Evolutionary conservation across 2,888 invertebrate genomes (phyloP).

Genomic region (Drosophila mayaguana): DNA sequence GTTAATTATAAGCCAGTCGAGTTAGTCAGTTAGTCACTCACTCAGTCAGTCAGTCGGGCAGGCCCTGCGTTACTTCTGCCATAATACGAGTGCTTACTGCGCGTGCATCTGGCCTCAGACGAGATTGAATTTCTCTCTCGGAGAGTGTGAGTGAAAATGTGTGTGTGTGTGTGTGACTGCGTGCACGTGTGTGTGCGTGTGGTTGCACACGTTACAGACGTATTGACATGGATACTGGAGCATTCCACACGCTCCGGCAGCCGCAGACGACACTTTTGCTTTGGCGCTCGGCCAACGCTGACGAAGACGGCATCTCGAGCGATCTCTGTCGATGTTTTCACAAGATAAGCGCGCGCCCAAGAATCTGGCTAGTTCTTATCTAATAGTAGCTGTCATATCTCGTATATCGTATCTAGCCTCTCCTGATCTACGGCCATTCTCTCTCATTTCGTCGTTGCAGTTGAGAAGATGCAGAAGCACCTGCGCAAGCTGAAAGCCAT

Average conservation of each 20-base stretch:
- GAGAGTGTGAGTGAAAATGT: not conserved
- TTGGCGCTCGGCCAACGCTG: constrained; percentile 63
- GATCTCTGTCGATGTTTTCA: constrained; percentile 43
- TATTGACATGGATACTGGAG: constrained; percentile 31
- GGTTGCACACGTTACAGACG: constrained; percentile 60
- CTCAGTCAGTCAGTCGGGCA: constrained; percentile 19
- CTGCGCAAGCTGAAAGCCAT: constrained; percentile 82
- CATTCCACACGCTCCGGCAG: constrained; percentile 56
- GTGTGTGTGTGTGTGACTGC: constrained; percentile 5
- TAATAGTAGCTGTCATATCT: constrained; percentile 2
- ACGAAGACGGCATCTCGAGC: constrained; percentile 39
- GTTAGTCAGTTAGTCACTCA: constrained; percentile 22
- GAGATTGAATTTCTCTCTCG: constrained; percentile 75
- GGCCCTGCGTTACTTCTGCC: constrained; percentile 39
- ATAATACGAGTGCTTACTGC: constrained; percentile 66
- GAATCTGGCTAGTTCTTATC: constrained; percentile 29
- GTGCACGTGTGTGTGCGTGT: constrained; percentile 7
- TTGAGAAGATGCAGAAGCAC: constrained; percentile 84
- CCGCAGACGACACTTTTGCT: constrained; percentile 65
- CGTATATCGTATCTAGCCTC: not conserved
- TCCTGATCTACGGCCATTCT: constrained; percentile 17
- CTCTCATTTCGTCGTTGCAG: constrained; percentile 55
- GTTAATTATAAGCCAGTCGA: constrained; percentile 78
- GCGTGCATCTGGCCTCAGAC: constrained; percentile 42
- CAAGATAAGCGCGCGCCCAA: constrained; percentile 52